Evolutionary conservation across 2,888 invertebrate species (phyloP).

Genomic region (Amiota minor): DNA sequence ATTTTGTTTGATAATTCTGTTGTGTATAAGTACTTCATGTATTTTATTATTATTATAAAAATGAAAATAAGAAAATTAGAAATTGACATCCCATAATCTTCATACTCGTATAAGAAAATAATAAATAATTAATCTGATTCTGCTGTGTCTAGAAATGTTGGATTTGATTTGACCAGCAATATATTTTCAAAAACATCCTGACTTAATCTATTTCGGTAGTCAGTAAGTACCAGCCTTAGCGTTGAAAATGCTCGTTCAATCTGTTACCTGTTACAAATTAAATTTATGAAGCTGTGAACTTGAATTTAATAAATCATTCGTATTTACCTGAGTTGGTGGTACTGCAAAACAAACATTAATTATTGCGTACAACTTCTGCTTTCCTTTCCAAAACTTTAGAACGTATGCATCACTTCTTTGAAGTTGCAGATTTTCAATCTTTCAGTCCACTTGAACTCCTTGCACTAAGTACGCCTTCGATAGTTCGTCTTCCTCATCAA

Average conservation of each 20-base stretch:
- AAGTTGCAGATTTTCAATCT: slow-evolving; percentile 33
- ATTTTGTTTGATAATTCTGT: no score
- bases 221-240: slow-evolving; percentile 32
- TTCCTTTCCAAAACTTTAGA: slow-evolving; percentile 17
- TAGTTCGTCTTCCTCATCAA: no score
- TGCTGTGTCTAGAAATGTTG: slow-evolving; percentile 1
- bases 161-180: slow-evolving; percentile 23
- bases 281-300: neutral
- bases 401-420: slow-evolving; percentile 29
- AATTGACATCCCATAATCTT: no score
- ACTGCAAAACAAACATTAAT: no score
- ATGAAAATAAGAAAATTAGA: no score
- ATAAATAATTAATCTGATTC: no score
- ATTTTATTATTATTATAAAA: no score
- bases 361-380: slow-evolving; percentile 29
- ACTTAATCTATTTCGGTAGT: slow-evolving; percentile 19
- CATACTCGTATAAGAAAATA: no score
- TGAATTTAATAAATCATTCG: slow-evolving; percentile 17
- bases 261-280: slow-evolving; percentile 33
- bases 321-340: no score
- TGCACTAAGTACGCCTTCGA: no score
- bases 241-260: slow-evolving; percentile 35
- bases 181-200: slow-evolving; percentile 19
- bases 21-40: no score
- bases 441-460: slow-evolving; percentile 32